Evolutionary conservation across 1,140 invertebrate species (phyloP).

Genomic region (Zaprionus taronus): DNA sequence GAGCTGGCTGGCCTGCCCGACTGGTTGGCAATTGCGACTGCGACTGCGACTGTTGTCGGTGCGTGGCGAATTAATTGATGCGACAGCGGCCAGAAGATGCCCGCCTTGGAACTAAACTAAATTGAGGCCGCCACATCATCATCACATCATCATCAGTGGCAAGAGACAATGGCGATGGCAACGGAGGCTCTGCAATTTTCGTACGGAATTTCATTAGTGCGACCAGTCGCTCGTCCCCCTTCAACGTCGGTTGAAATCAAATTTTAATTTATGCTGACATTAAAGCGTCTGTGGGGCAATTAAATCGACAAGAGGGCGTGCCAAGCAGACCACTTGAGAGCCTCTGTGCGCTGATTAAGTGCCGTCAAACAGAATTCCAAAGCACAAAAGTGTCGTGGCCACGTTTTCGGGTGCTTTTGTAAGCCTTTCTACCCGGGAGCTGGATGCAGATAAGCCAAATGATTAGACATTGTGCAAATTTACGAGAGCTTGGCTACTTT

Average conservation of each 20-base stretch:
- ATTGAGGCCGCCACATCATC: conserved; percentile 60
- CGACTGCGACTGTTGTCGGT: conserved; percentile 23
- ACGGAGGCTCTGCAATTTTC: conserved; percentile 54
- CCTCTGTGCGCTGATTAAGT: conserved; percentile 23
- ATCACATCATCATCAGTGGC: conserved; percentile 49
- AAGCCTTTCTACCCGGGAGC: conserved; percentile 10
- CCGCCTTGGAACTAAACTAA: conserved; percentile 58
- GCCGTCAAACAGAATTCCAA: conserved; percentile 10
- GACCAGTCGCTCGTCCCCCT: background rate
- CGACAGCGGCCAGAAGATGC: conserved; percentile 53
- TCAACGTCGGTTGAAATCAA: conserved; percentile 56
- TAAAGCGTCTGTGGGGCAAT: conserved; percentile 74
- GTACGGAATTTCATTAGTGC: conserved; percentile 68
- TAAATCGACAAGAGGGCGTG: conserved; percentile 63
- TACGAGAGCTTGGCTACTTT: background rate
- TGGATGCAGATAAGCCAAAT: conserved; percentile 2
- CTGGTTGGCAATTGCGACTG: background rate
- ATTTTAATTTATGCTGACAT: conserved; percentile 80
- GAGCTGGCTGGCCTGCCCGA: conserved; percentile 15
- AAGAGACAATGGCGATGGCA: background rate
- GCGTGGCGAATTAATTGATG: conserved; percentile 73
- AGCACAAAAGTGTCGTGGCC: conserved; percentile 6
- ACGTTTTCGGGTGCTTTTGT: conserved; percentile 1
- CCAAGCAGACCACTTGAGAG: conserved; percentile 9
- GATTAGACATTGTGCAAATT: conserved; percentile 5